These are phyloP conservation scores for Hesperia comma DNA, from an alignment of 2,888 invertebrate species.

Conservation along the genomic window DNA sequence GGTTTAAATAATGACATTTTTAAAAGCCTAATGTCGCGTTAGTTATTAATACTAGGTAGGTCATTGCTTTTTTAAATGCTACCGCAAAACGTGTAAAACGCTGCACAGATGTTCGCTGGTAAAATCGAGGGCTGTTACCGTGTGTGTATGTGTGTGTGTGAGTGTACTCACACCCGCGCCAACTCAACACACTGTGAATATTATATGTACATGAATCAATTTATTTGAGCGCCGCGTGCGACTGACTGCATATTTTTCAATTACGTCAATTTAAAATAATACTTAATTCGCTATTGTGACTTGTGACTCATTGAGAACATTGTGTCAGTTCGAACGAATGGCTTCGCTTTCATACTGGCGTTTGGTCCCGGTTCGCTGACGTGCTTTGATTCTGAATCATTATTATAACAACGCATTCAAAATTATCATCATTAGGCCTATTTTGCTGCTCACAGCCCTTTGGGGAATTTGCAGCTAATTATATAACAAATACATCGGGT, in stretches of 20 bases:
- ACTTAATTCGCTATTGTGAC: conserved; percentile 83
- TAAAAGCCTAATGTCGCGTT: too few relatives aligned
- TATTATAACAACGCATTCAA: neutral
- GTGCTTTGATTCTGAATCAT: conserved; percentile 4
- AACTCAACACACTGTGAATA: conserved; percentile 58
- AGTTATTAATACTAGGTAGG: too few relatives aligned
- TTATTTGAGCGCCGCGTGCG: conserved; percentile 74
- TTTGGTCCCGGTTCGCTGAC: conserved; percentile 32
- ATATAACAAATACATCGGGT: too few relatives aligned
- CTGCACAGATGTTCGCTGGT: too few relatives aligned
- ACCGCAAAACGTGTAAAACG: too few relatives aligned
- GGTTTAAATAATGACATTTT: too few relatives aligned
- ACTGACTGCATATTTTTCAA: conserved; percentile 83
- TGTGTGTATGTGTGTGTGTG: conserved; percentile 1
- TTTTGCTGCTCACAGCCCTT: neutral
- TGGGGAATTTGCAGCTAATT: neutral
- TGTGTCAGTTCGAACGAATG: conserved; percentile 68
- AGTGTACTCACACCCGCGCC: neutral
- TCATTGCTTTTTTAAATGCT: too few relatives aligned
- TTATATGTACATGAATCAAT: conserved; percentile 78
- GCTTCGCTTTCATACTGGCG: conserved; percentile 36
- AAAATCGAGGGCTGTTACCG: too few relatives aligned
- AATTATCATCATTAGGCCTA: neutral
- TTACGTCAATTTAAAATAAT: conserved; percentile 84
- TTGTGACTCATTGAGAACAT: conserved; percentile 81